Conservation (phyloP, 2,797 vertebrate genomes). For the Smutsia gigantea region DNA sequence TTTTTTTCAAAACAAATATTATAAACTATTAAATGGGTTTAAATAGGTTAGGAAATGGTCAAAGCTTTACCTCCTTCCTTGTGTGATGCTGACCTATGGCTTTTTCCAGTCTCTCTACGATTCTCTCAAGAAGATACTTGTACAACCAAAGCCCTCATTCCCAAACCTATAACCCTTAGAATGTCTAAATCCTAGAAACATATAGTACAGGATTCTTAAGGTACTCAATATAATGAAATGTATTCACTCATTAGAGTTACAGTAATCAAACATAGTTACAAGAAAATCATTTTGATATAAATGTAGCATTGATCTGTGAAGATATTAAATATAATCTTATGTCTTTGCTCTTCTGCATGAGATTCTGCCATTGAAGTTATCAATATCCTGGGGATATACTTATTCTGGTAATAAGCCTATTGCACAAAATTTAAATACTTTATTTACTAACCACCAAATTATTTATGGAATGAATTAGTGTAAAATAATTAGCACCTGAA, state of each 20-base stretch:
- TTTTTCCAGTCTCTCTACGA: background rate
- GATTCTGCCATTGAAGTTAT: background rate
- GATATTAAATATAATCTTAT: background rate
- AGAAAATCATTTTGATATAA: conserved; percentile 6
- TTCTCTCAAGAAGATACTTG: background rate
- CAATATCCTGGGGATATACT: background rate
- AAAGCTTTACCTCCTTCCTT: background rate
- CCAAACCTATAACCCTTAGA: background rate
- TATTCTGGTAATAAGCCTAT: background rate
- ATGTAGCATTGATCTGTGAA: background rate
- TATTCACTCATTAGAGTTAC: background rate
- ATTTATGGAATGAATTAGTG: background rate
- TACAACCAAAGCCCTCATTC: background rate
- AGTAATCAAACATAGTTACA: background rate
- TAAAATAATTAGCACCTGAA: conserved; percentile 18
- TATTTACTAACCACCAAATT: background rate
- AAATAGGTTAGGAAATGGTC: background rate
- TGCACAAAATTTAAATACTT: background rate
- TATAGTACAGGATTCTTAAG: background rate
- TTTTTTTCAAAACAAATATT: conserved; percentile 22
- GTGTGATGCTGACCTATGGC: background rate
- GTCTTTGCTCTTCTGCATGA: background rate
- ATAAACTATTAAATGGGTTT: background rate
- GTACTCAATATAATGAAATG: background rate
- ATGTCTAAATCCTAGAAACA: background rate